Percentiles rank a stretch among this genome's conserved stretches.
These are phyloP conservation scores for Hippocampus zosterae DNA, from an alignment of 2,113 vertebrate species.

Conservation along the genomic window DNA sequence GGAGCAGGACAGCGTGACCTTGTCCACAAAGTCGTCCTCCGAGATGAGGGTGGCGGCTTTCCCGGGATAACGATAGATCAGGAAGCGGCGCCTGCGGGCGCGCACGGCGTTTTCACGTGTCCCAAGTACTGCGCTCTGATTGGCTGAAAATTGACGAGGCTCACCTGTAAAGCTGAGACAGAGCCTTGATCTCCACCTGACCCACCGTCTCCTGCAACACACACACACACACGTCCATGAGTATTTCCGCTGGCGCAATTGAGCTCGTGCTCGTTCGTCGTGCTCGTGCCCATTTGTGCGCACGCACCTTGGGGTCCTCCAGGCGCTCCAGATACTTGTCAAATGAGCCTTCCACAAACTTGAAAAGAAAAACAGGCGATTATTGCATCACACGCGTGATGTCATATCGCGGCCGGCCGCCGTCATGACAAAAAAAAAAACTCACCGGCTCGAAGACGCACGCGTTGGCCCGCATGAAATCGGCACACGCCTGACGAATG, in stretches of 20 bases:
- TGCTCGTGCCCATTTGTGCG: conserved; percentile 10
- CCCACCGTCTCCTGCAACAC: conserved; percentile 86
- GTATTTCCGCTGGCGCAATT: no score
- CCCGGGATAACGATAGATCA: conserved; percentile 89
- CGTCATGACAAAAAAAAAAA: conserved; percentile 16
- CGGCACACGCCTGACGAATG: conserved; percentile 82
- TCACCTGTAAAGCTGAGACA: conserved; percentile 80
- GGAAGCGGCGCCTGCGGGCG: conserved; percentile 78
- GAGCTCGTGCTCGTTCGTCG: no score
- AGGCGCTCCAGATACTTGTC: conserved; percentile 92
- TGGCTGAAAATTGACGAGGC: neutral
- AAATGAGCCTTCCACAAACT: conserved; percentile 97
- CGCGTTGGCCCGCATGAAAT: conserved; percentile 82
- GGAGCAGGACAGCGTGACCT: conserved; percentile 73
- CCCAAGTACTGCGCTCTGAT: neutral
- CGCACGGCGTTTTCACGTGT: neutral
- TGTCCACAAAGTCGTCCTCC: conserved; percentile 79
- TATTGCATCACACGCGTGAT: no score
- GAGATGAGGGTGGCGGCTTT: conserved; percentile 82
- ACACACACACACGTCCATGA: neutral
- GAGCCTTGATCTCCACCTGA: conserved; percentile 90
- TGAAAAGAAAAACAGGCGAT: conserved; percentile 27
- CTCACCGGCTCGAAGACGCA: conserved; percentile 85
- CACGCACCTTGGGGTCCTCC: conserved; percentile 86
- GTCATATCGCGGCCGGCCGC: no score